Percentiles rank a stretch among this genome's conserved stretches.
phyloP scores from a whole-genome alignment of 2,888 invertebrate species.

The Copidosoma aretas region DNA sequence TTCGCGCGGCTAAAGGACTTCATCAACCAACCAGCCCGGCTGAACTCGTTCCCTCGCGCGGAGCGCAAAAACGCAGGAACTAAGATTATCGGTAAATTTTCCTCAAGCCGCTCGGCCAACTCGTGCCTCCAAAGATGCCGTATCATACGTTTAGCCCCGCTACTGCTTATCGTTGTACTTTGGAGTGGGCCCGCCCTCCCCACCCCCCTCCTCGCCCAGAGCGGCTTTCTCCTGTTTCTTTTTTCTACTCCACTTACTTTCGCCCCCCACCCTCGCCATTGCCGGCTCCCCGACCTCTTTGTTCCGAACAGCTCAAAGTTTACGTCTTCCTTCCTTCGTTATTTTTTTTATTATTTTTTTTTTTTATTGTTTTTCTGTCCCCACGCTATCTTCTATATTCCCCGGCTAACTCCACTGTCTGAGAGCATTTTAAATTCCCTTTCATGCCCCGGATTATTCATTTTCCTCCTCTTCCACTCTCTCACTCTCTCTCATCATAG shows the following conservation, averaged over 20 bases:
- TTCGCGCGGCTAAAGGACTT: too few species aligned
- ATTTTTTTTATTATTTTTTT: conserved; percentile 37
- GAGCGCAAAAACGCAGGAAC: background rate
- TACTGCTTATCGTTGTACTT: conserved; percentile 37
- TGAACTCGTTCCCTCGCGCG: too few species aligned
- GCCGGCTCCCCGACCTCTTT: conserved; percentile 13
- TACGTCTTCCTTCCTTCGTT: conserved; percentile 30
- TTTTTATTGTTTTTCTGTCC: conserved; percentile 37
- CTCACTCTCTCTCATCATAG: too few species aligned
- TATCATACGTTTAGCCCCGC: conserved; percentile 38
- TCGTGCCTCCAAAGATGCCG: conserved; percentile 19
- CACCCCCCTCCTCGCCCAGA: background rate
- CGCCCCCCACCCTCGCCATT: background rate
- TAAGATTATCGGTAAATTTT: conserved; percentile 18
- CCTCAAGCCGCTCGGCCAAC: background rate
- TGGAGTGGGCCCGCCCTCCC: conserved; percentile 13
- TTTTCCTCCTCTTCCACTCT: conserved; percentile 22
- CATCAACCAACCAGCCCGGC: too few species aligned
- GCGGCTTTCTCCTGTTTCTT: background rate
- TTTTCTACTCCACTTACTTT: conserved; percentile 7
- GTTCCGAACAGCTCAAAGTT: conserved; percentile 36
- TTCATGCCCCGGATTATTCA: conserved; percentile 23
- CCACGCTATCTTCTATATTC: conserved; percentile 26
- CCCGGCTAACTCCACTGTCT: conserved; percentile 18
- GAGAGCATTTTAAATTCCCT: conserved; percentile 36